Evolutionary conservation across 2,113 vertebrate species (phyloP).

Genomic region (Narcine bancroftii): DNA sequence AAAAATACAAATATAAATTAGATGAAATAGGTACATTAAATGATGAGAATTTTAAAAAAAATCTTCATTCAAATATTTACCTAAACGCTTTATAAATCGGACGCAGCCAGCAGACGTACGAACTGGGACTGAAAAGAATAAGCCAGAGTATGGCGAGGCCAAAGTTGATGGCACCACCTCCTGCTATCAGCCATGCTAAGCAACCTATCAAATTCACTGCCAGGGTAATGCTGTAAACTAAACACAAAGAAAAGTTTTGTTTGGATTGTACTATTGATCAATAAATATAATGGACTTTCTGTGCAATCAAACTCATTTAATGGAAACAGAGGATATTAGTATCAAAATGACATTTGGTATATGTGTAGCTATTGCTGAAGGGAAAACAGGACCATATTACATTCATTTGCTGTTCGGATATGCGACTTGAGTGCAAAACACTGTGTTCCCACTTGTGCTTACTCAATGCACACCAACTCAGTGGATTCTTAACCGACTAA

Average conservation of each 20-base stretch:
- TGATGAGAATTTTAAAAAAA: no score
- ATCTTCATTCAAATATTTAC: slow-evolving; percentile 51
- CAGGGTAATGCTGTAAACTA: slow-evolving; percentile 81
- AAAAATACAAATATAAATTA: background rate
- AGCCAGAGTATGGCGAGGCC: slow-evolving; percentile 84
- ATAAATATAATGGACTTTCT: background rate
- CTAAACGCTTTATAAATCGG: slow-evolving; percentile 89
- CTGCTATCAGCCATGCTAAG: slow-evolving; percentile 85
- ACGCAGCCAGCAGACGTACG: slow-evolving; percentile 88
- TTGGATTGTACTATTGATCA: background rate
- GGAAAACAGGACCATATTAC: background rate
- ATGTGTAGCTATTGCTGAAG: background rate
- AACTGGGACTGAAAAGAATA: slow-evolving; percentile 77
- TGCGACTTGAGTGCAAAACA: background rate
- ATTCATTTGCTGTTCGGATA: background rate
- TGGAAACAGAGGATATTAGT: background rate
- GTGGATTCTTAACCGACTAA: background rate
- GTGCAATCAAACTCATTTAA: background rate
- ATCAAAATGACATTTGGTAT: background rate
- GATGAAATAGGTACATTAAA: no score
- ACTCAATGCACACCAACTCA: background rate
- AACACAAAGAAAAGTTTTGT: background rate
- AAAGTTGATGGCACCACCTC: slow-evolving; percentile 65
- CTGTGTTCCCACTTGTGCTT: background rate
- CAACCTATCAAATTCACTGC: slow-evolving; percentile 73